Evolutionary conservation across 2,888 invertebrate genomes (phyloP), one percentile per base, ranked within the genome.

Genomic region (Tenthredo scrophulariae): DNA sequence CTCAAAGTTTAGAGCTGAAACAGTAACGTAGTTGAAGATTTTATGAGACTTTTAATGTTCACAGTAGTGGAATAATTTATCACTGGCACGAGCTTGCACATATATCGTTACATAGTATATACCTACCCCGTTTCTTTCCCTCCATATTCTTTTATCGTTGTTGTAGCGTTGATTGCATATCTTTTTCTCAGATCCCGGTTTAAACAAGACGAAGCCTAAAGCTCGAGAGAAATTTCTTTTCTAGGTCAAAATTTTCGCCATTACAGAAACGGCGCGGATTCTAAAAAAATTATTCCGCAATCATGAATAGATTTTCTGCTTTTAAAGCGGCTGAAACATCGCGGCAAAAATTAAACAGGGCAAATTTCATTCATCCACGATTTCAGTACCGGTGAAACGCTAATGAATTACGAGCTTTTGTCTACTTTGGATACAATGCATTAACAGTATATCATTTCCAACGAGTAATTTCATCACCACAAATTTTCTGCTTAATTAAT

Each of bases 21-120:
- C 26, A 26, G 62, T 62, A 62, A 62, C 22, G 62, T 62, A 62
- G 62, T 26, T 62, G 62, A 62, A 62, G 62, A 62, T 62, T 62
- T 62, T 62, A 62, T 62, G 26, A 62, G 62, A 62, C 62, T 62
- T 62, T 62, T 62, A 62, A 62, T 62, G 22, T 26, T 62, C 26
- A 26, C 26, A 13, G 62, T 62, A 62, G 62, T 62, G 22, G 62
- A 26, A 26, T 62, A 26, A 62, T 62, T 62, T 62, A 62, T 62
- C 26, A 26, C 26, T 26, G 13, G 26, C 62, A 62, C 62, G 62
- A 62, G 62, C 9, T 62, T 62, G 18, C 9, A 2, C 6, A 22
- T 15, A 29, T 22, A 13, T 65, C 10, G 2, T 26, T 2, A 0
- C 18, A n/a, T n/a, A n/a, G n/a, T 4, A 22, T 29, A 50, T 18